Evolutionary conservation across 2,888 invertebrate species (phyloP).

Genomic region (Xanthorhoe designata): DNA sequence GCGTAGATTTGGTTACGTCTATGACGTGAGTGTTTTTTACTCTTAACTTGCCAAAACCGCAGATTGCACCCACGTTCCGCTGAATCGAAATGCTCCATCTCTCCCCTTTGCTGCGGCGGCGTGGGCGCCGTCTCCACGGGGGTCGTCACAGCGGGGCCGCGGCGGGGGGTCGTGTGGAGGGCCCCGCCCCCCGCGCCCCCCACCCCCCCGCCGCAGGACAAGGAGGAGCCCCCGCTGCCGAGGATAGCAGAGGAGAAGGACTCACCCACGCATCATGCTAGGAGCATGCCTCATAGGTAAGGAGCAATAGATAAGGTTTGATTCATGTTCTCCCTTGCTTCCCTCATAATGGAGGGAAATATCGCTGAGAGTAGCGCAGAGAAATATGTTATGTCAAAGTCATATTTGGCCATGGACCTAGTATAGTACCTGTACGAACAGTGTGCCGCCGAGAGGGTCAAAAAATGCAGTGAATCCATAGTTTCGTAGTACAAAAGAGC

Average conservation of each 20-base stretch:
- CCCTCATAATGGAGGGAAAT: too few relatives aligned
- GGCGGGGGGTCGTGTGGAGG: conserved; percentile 62
- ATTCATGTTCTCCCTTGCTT: too few relatives aligned
- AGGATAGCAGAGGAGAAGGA: conserved; percentile 95
- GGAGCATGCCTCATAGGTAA: conserved; percentile 56
- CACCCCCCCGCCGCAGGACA: conserved; percentile 69
- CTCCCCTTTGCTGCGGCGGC: conserved; percentile 90
- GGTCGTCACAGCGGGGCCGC: conserved; percentile 42
- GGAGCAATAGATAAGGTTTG: too few relatives aligned
- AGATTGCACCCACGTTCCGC: conserved; percentile 95
- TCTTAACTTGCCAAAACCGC: background rate
- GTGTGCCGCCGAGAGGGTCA: too few relatives aligned
- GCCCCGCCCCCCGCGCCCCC: conserved; percentile 69
- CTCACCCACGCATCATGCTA: conserved; percentile 88
- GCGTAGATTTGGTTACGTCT: too few relatives aligned
- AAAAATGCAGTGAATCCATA: too few relatives aligned
- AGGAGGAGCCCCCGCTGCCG: conserved; percentile 87
- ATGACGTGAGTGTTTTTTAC: too few relatives aligned
- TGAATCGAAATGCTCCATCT: conserved; percentile 93
- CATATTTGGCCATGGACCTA: too few relatives aligned
- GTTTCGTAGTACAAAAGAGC: too few relatives aligned
- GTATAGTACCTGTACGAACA: too few relatives aligned
- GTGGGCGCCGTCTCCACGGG: conserved; percentile 67
- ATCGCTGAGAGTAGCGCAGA: too few relatives aligned
- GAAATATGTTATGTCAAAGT: too few relatives aligned